phyloP scores from a whole-genome alignment of 2,797 vertebrate species.

The Catamblyrhynchus diadema region DNA sequence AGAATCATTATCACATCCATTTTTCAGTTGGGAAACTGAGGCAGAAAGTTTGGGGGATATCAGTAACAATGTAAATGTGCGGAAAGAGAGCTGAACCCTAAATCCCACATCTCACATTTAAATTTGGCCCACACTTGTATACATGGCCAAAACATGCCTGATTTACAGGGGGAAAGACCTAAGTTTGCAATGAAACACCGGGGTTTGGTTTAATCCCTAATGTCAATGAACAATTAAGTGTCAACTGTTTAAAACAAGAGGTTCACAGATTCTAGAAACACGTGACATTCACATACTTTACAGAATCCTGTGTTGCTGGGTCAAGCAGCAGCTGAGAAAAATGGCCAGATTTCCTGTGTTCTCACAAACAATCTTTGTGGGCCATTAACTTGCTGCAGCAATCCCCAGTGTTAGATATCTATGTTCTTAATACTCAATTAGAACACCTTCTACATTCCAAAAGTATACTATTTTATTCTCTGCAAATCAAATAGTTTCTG shows the following conservation, averaged over 20 bases:
- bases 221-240: not conserved
- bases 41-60: not conserved
- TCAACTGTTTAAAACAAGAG: not conserved
- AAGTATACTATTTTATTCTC: not conserved
- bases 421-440: not conserved
- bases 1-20: not conserved
- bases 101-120: not conserved
- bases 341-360: not conserved
- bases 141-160: not conserved
- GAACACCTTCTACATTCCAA: not conserved
- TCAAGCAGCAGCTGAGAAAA: not conserved
- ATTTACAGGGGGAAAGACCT: not conserved
- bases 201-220: not conserved
- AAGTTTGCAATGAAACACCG: not conserved
- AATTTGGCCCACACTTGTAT: not conserved
- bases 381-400: not conserved
- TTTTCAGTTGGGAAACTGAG: not conserved
- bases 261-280: not conserved
- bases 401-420: not conserved
- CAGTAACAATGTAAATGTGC: not conserved
- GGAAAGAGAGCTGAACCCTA: not conserved
- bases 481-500: conserved; percentile 15
- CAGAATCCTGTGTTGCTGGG: not conserved
- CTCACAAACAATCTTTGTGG: not conserved
- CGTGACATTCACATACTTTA: not conserved